These are phyloP conservation scores for Phyto melanocephala DNA, from an alignment of 2,888 invertebrate genomes.

Conservation along the genomic window DNA sequence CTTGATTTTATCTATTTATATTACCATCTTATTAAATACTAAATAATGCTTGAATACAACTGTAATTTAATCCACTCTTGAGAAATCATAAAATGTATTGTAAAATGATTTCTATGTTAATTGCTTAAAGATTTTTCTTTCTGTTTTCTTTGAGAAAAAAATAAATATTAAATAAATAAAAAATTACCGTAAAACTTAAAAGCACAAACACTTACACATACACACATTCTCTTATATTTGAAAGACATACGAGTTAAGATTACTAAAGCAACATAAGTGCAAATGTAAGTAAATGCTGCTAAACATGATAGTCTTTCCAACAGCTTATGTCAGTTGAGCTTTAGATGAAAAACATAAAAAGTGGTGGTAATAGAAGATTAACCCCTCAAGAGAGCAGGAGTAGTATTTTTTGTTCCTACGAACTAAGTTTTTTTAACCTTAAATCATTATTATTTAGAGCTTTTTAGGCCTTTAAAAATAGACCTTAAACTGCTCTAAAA, in stretches of 20 bases:
- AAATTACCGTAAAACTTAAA: conserved; percentile 6
- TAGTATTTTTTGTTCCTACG: too few relatives aligned
- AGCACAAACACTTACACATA: neutral
- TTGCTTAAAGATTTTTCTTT: neutral
- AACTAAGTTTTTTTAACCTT: too few relatives aligned
- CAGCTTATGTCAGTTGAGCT: neutral
- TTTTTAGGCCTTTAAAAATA: too few relatives aligned
- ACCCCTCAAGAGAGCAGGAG: neutral
- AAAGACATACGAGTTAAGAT: conserved; percentile 3
- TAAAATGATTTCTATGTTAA: conserved; percentile 35
- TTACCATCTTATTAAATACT: neutral
- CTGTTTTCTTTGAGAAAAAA: neutral
- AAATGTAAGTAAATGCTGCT: conserved; percentile 17
- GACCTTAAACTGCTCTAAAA: too few relatives aligned
- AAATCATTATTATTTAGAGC: too few relatives aligned
- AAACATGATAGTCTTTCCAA: neutral
- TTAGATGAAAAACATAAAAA: conserved; percentile 17
- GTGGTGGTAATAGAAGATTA: conserved; percentile 2
- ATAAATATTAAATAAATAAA: neutral
- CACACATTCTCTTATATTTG: neutral
- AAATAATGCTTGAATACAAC: conserved; percentile 12
- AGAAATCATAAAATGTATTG: conserved; percentile 16
- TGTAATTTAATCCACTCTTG: conserved; percentile 5
- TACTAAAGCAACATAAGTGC: neutral
- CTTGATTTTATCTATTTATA: conserved; percentile 5